Percentiles rank a stretch among this genome's conserved stretches.
Conservation (phyloP, 2,888 invertebrate genomes). For the Stictocephala bisonia region DNA sequence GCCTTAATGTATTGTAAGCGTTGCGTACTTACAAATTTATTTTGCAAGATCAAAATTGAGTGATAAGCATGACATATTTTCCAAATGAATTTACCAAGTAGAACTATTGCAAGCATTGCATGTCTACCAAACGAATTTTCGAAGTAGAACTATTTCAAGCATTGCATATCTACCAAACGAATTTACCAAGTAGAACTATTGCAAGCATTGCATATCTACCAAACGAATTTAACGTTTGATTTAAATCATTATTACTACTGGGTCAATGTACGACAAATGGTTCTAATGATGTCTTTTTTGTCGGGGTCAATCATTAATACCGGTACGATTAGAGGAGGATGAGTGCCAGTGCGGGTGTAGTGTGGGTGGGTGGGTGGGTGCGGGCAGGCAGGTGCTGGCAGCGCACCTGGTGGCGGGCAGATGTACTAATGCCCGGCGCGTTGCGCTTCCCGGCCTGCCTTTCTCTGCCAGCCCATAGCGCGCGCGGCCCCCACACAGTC, state of each 20-base stretch:
- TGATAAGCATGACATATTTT: too few relatives aligned
- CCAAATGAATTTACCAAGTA: too few relatives aligned
- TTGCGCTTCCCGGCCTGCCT: neutral
- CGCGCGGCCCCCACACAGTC: slow-evolving; percentile 14
- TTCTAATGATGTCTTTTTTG: slow-evolving; percentile 24
- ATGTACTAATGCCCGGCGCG: neutral
- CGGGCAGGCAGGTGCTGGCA: neutral
- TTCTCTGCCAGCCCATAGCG: neutral
- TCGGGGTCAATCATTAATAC: slow-evolving; percentile 28
- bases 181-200: too few relatives aligned
- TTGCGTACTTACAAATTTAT: too few relatives aligned
- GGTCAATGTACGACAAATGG: slow-evolving; percentile 14
- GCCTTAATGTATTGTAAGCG: too few relatives aligned
- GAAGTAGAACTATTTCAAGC: too few relatives aligned
- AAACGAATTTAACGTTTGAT: neutral
- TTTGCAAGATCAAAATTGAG: too few relatives aligned
- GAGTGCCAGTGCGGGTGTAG: slow-evolving; percentile 14
- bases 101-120: too few relatives aligned
- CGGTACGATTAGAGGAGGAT: neutral
- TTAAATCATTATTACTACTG: slow-evolving; percentile 1
- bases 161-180: too few relatives aligned
- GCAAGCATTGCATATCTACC: too few relatives aligned
- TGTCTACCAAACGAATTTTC: too few relatives aligned
- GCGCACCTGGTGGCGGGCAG: slow-evolving; percentile 12
- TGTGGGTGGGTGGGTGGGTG: neutral